phyloP scores from a whole-genome alignment of 2,113 vertebrate species.

The Corythornis vintsioides region DNA sequence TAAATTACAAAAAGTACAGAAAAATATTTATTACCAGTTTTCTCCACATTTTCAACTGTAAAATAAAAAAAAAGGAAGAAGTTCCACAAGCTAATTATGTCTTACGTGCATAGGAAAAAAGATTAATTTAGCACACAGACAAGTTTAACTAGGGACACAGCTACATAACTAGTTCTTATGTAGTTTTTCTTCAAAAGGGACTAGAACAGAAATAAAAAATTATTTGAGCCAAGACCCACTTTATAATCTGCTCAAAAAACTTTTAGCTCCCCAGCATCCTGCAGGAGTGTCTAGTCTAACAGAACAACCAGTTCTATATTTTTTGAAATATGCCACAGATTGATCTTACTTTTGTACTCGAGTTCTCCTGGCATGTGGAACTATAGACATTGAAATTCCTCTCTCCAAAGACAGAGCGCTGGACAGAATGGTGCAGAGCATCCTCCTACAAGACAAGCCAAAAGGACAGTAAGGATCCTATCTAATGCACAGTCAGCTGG shows the following conservation, averaged over 20 bases:
- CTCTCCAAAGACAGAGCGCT: slow-evolving; percentile 93
- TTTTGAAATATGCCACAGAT: not conserved
- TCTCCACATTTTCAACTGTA: not conserved
- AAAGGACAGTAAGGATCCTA: slow-evolving; percentile 65
- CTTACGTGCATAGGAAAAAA: not conserved
- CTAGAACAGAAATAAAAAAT: not conserved
- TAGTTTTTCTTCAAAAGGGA: not conserved
- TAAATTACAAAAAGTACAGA: not conserved
- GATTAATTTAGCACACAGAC: not conserved
- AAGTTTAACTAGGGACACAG: not conserved
- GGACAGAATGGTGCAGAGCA: slow-evolving; percentile 75
- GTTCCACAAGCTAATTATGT: not conserved
- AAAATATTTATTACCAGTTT: not conserved
- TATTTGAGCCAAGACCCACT: not conserved
- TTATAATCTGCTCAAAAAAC: slow-evolving; percentile 18
- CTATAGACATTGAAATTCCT: slow-evolving; percentile 89
- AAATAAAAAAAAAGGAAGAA: not conserved
- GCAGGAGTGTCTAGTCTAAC: not conserved
- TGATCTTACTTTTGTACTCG: slow-evolving; percentile 80
- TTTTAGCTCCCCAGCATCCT: not conserved
- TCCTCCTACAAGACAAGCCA: slow-evolving; percentile 82
- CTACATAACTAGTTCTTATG: not conserved
- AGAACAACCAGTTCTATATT: not conserved
- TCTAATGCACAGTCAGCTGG: slow-evolving; percentile 65
- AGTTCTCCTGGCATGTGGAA: slow-evolving; percentile 75